Conservation (phyloP, 2,113 vertebrate species). For the Sapajus apella region DNA sequence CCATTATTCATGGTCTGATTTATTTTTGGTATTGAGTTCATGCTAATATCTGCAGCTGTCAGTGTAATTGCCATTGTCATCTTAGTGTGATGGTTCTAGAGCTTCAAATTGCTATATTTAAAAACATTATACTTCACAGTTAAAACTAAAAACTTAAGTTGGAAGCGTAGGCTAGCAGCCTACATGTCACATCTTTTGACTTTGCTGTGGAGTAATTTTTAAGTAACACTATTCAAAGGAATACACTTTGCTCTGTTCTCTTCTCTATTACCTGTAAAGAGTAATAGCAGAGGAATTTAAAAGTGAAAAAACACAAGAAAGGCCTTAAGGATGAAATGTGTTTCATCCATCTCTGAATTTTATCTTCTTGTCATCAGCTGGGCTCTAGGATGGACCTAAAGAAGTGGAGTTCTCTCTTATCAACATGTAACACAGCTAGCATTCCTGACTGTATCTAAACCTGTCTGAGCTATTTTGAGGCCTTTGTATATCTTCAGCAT, state of each 20-base stretch:
- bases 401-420: neutral
- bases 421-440: neutral
- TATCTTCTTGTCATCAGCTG: neutral
- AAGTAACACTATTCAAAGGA: neutral
- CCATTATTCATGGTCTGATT: neutral
- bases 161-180: neutral
- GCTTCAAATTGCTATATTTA: conserved; percentile 59
- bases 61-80: conserved; percentile 48
- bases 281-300: neutral
- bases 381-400: neutral
- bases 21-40: conserved; percentile 54
- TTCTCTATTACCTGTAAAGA: neutral
- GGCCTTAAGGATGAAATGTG: neutral
- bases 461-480: neutral
- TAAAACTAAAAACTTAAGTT: conserved; percentile 13
- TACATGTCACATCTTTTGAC: neutral
- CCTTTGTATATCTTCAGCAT: neutral
- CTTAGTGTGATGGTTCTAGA: neutral
- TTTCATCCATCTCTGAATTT: neutral
- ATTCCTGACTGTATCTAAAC: neutral
- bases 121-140: neutral
- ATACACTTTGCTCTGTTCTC: neutral
- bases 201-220: neutral
- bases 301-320: neutral
- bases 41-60: conserved; percentile 44